A percentile compares a stretch with the other conserved stretches of the same genome.
These are phyloP conservation scores for Pelodiscus sinensis DNA, from an alignment of 2,113 vertebrate species.

Conservation along the genomic window DNA sequence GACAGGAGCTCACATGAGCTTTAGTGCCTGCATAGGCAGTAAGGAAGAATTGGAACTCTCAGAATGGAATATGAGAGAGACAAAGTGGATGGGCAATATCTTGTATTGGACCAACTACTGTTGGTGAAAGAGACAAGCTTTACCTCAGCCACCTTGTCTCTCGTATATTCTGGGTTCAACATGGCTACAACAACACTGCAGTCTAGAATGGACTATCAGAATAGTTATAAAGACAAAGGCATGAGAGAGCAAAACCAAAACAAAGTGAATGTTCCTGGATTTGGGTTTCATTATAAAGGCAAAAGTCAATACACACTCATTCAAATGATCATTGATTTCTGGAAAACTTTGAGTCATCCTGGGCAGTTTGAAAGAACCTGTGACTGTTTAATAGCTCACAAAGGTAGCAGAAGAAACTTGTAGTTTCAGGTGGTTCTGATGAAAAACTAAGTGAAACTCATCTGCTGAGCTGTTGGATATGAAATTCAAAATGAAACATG, in stretches of 20 bases:
- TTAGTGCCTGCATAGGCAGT: not conserved
- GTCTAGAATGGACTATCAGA: not conserved
- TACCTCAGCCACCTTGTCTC: not conserved
- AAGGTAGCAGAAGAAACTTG: not conserved
- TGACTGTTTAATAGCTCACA: not conserved
- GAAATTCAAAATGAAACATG: not conserved
- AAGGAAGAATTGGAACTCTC: not conserved
- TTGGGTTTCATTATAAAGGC: not conserved
- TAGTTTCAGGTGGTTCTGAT: not conserved
- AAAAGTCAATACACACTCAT: not conserved
- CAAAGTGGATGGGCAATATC: not conserved
- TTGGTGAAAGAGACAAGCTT: not conserved
- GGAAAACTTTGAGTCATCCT: not conserved
- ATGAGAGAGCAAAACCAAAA: not conserved
- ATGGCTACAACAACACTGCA: not conserved
- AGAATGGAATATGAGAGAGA: not conserved
- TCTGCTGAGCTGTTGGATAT: not conserved
- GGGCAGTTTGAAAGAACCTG: not conserved
- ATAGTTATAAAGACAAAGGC: not conserved
- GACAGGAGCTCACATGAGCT: rapidly evolving
- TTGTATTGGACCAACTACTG: not conserved
- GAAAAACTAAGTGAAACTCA: not conserved
- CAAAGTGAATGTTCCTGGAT: not conserved
- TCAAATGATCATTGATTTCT: not conserved
- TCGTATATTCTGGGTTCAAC: not conserved